Conservation (phyloP, 2,888 invertebrate species). For the Drosophila nigritarsus region DNA sequence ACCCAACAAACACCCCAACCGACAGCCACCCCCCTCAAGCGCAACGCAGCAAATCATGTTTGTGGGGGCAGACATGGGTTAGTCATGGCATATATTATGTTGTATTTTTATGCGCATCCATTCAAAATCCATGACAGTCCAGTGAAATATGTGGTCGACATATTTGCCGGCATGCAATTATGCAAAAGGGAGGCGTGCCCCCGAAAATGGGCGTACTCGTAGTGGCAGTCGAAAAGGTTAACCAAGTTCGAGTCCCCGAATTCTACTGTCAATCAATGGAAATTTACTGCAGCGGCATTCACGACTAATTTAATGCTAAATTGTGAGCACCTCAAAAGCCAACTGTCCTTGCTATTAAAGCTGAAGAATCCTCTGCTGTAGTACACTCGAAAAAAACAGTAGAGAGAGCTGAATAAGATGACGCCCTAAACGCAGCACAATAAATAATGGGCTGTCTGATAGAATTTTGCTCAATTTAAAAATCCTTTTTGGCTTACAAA, state of each 20-base stretch:
- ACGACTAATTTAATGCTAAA: slow-evolving; percentile 68
- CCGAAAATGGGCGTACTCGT: background rate
- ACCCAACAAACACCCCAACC: background rate
- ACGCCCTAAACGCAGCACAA: background rate
- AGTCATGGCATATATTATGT: slow-evolving; percentile 55
- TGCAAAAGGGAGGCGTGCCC: slow-evolving; percentile 51
- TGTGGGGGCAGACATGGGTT: slow-evolving; percentile 43
- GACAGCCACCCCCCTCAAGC: background rate
- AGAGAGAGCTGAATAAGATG: background rate
- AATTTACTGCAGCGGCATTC: slow-evolving; percentile 59
- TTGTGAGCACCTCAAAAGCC: slow-evolving; percentile 52
- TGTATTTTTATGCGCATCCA: slow-evolving; percentile 61
- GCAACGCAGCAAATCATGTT: slow-evolving; percentile 16
- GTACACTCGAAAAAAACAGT: background rate
- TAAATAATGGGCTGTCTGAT: background rate
- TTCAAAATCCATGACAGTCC: slow-evolving; percentile 46
- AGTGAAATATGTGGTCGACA: slow-evolving; percentile 47
- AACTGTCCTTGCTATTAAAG: slow-evolving; percentile 9
- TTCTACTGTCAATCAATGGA: slow-evolving; percentile 60
- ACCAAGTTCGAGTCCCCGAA: slow-evolving; percentile 4
- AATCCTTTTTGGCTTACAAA: background rate
- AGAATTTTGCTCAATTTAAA: background rate
- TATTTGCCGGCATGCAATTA: slow-evolving; percentile 58
- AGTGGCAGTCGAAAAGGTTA: slow-evolving; percentile 33
- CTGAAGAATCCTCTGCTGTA: slow-evolving; percentile 6